Base-by-base conservation (phyloP, 2,888 invertebrate genomes). In the Lasioglossum zephyrum region DNA sequence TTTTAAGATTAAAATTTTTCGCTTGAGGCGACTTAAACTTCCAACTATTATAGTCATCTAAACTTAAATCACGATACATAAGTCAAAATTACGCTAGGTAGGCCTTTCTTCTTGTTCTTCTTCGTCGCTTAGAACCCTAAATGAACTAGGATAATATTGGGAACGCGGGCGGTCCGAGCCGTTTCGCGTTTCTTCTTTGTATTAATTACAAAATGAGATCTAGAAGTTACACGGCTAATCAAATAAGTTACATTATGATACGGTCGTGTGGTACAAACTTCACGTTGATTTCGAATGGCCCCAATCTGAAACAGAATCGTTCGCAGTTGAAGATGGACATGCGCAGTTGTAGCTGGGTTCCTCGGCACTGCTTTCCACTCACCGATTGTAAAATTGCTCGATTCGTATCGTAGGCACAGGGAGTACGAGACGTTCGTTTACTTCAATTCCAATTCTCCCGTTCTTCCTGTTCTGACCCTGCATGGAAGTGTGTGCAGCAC, bases 241-340 rank as follows among this genome's bases (percentile, higher is more conserved):
- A 84, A 87, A 85, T 86, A 83, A 80, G 77, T 86, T 86, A 88
- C 81, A n/a, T 57, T 89, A 85, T 81, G 80, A 82, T 90, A 89
- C 80, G 87, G 88, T 93, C 88, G 91, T 92, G 89, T 92, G 89
- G 92, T 93, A 93, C 92, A 94, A 94, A 93, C 89, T 92, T 93
- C 91, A 93, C 93, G 92, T 93, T 94, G 93, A 93, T 92, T 93
- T 93, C 90, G 90, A 94, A 93, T 95, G 94, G 94, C 95, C 95
- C 95, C 95, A 93, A 94, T 93, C 94, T 94, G 92, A 18, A 93
- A 93, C 41, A 85, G 41, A 72, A 57, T 77, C 36, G 66, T 8
- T 18, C 8, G 22, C 16, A 31, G 18, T 63, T 36, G 66, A 22
- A 8, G 66, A 66, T 18, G 36, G 36, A 16, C 63, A 16, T 53